Evolutionary conservation across 1,140 invertebrate genomes (phyloP), one percentile per base, ranked within the genome.

Genomic region (Radopholus similis): DNA sequence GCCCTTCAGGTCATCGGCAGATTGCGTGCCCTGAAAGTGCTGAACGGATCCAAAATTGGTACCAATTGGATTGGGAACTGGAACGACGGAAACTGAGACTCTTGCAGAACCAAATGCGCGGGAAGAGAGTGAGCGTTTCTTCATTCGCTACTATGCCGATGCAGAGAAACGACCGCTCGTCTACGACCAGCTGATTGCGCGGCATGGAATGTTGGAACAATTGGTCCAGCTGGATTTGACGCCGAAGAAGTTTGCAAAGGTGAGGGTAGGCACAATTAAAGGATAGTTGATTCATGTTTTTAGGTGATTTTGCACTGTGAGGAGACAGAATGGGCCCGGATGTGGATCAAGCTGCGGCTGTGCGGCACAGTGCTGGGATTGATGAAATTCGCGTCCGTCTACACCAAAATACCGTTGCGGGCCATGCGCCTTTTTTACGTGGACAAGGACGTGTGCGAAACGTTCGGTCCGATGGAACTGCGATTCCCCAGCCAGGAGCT

Each of bases 201-300:
- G 44, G 21, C 68, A 70, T 56, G 68, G 68, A 42, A 60, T 53
- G 21, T 40, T 70, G 38, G 65, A 70, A 53, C 66, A 70, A 26
- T 56, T 70, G 30, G 68, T 69, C 40, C 37, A 58, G 60, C 26
- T 70, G 38, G 68, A 70, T 57, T 51, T 70, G 35, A 69, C 68
- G 11, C 68, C 68, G 2, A 55, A 68, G 30, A 70, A 38, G 18
- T 42, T 21, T 23, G 68, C 68, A 5, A 32, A 34, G 32, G 47
- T 51, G 47, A 26, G 47, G 23, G 23, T 8, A 49, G 15, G 8
- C 44, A 28, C 6, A 47, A 1, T 4, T 6, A 51, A 47, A 8
- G 2, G 18, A 4, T 11, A n/a, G 26, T 11, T 15, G 8, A 47
- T 9, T 47, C 44, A 47, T 47, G 42, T 21, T 51, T 21, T 2